These are phyloP conservation scores for Hemitrygon akajei DNA, from an alignment of 2,797 vertebrate species.

Conservation along the genomic window DNA sequence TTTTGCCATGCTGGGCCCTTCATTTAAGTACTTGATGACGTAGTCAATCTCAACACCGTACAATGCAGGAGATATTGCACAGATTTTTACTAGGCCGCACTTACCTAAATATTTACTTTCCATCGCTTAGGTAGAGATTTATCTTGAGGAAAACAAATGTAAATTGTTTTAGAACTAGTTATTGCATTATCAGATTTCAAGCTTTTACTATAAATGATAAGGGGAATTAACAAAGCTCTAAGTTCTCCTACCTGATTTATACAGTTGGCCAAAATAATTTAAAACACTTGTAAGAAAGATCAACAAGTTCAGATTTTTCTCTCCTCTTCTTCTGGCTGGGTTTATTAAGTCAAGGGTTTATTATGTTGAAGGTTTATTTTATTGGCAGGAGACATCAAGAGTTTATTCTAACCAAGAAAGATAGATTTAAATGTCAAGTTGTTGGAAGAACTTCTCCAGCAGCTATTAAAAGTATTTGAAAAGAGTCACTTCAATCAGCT, in stretches of 20 bases:
- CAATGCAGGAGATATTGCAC: neutral
- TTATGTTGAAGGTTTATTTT: neutral
- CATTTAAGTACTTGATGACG: no score
- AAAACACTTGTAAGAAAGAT: neutral
- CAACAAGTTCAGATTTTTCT: neutral
- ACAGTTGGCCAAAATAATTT: neutral
- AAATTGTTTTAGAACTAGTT: no score
- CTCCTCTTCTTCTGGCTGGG: neutral
- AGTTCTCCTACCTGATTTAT: neutral
- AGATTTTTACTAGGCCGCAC: neutral
- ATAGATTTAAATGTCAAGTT: neutral
- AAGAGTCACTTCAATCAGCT: neutral
- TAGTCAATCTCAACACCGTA: no score
- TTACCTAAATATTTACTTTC: no score
- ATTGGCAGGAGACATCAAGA: neutral
- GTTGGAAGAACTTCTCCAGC: neutral
- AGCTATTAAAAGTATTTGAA: neutral
- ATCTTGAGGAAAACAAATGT: no score
- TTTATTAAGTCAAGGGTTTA: neutral
- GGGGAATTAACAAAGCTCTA: neutral
- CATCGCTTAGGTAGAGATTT: no score
- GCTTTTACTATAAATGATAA: no score
- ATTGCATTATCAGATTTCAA: no score
- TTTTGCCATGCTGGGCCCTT: neutral
- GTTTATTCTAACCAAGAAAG: neutral